Base-by-base conservation (phyloP, 2,113 vertebrate genomes). In the Chaetodon trifascialis region DNA sequence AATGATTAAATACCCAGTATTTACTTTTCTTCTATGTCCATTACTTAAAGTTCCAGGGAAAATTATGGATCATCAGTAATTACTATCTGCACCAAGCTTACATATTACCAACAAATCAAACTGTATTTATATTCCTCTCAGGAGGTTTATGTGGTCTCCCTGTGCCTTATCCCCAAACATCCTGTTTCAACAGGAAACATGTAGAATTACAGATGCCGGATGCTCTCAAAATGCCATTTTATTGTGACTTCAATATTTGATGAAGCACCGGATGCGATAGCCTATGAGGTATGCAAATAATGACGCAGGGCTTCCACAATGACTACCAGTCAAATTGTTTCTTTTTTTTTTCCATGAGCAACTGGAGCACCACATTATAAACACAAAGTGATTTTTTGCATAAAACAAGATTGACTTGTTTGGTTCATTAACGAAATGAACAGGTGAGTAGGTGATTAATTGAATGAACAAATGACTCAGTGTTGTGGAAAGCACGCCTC, bases 401-500 rank as follows among this genome's bases (percentile, higher is more conserved):
- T 76, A 58, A 82, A 84, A 88, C 85, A 86, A 83, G 76, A 79
- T 67, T 85, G 80, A 87, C 76, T 82, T 87, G 55, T 80, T 88
- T 64, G 86, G 73, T 77, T 91, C 73, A 88, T 92, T 90, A 90
- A 71, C 30, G 64, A 64, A 82, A 60, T 79, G 76, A 90, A 76
- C 70, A 83, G 74, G 78, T 90, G 84, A 90, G 79, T 72, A 81
- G 63, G 74, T 84, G 72, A 91, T 91, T 90, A 88, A 92, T 91
- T 91, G 60, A 86, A 88, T 80, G 83, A 81, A 88, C 80, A 83
- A 86, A 89, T 80, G 60, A 70, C 62, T 87, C 34, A 1, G 44
- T 75, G 68, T 59, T 83, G 70, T 42, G 40, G 42, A 83, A 56
- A 80, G 38, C 7, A 47, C 9, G 51, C 64, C 75, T 84, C 40